Conservation (phyloP, 1,140 invertebrate genomes). For the Chironomus striatipennis region DNA sequence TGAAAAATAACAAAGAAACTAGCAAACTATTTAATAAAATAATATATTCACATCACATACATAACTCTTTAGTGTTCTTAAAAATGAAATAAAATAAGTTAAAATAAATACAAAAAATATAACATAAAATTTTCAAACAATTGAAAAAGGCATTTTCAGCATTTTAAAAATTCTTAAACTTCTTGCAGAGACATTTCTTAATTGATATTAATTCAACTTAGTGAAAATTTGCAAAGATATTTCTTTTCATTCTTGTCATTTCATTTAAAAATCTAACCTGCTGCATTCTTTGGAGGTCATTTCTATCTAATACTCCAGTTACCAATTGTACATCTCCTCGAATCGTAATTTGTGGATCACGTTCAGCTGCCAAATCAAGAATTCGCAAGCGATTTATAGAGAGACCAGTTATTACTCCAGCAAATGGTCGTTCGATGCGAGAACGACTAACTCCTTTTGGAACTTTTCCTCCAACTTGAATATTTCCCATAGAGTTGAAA, state of each 20-base stretch:
- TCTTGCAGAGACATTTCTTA: background rate
- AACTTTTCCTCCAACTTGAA: slow-evolving; percentile 83
- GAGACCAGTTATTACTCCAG: slow-evolving; percentile 79
- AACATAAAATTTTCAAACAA: too few relatives aligned
- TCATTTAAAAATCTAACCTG: slow-evolving; percentile 51
- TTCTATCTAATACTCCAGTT: slow-evolving; percentile 60
- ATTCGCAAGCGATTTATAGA: slow-evolving; percentile 79
- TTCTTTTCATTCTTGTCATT: slow-evolving; percentile 25
- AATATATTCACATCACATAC: too few relatives aligned
- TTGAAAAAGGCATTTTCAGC: too few relatives aligned
- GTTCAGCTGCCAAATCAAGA: slow-evolving; percentile 74
- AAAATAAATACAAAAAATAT: too few relatives aligned
- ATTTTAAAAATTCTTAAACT: background rate
- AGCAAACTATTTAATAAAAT: too few relatives aligned
- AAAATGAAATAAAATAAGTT: too few relatives aligned
- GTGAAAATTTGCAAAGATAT: background rate
- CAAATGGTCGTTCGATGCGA: slow-evolving; percentile 67
- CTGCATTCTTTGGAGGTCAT: slow-evolving; percentile 70
- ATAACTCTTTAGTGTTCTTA: too few relatives aligned
- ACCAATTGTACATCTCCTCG: slow-evolving; percentile 66
- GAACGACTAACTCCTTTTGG: slow-evolving; percentile 56
- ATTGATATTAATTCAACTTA: background rate
- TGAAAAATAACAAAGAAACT: too few relatives aligned
- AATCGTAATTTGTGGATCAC: slow-evolving; percentile 61
- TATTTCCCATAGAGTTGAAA: slow-evolving; percentile 85